Percentiles rank a stretch among this genome's conserved stretches.
Evolutionary conservation across 2,888 invertebrate species (phyloP).

Genomic region (Perizoma flavofasciatum): DNA sequence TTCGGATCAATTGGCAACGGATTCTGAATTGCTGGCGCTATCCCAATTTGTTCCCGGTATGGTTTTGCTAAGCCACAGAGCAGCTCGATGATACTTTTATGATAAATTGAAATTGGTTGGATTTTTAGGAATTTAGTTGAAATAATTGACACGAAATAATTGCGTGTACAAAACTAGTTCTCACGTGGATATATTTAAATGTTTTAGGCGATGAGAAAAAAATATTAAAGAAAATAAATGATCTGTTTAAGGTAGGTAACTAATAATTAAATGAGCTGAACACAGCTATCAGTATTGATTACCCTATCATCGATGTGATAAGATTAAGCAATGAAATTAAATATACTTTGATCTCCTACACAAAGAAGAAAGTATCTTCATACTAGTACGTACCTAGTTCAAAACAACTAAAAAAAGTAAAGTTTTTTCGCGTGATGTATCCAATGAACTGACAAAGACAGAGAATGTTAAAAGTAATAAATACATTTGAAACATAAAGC

Average conservation of each 20-base stretch:
- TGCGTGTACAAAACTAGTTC: neutral
- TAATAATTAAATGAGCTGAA: constrained; percentile 51
- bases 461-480: too few relatives aligned
- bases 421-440: too few relatives aligned
- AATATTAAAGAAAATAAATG: constrained; percentile 40
- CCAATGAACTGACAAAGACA: too few relatives aligned
- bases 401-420: too few relatives aligned
- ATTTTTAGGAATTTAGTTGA: constrained; percentile 5
- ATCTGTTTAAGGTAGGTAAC: constrained; percentile 50
- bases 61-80: constrained; percentile 53
- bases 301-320: constrained; percentile 64
- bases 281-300: constrained; percentile 66
- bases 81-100: constrained; percentile 49
- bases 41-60: constrained; percentile 66
- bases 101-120: constrained; percentile 34
- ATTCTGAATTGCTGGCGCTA: constrained; percentile 54
- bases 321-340: constrained; percentile 42
- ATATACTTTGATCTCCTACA: too few relatives aligned
- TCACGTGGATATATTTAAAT: constrained; percentile 41
- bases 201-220: constrained; percentile 39
- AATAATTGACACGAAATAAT: neutral
- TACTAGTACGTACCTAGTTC: too few relatives aligned
- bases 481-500: too few relatives aligned
- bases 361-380: too few relatives aligned
- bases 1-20: constrained; percentile 66